Evolutionary conservation across 2,888 invertebrate species (phyloP).

Genomic region (Eilema griseolum): DNA sequence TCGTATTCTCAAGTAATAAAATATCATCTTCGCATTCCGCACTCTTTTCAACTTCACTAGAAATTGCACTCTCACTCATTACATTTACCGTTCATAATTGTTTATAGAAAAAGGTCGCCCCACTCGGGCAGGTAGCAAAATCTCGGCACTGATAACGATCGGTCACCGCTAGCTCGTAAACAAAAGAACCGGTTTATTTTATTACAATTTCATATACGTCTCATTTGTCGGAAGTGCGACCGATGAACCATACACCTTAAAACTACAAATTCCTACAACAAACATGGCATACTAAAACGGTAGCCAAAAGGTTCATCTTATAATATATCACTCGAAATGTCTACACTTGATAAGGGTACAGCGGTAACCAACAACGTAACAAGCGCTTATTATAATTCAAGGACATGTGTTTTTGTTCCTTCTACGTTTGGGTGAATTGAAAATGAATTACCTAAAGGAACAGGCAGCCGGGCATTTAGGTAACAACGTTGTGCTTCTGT

Average conservation of each 20-base stretch:
- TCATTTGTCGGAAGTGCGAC: no score
- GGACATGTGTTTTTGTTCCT: constrained; percentile 3
- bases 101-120: no score
- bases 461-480: not conserved
- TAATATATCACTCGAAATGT: constrained; percentile 17
- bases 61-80: no score
- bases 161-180: no score
- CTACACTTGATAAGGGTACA: constrained; percentile 9
- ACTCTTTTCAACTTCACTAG: no score
- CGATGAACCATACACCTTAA: not conserved
- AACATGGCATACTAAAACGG: constrained; percentile 12
- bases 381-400: constrained; percentile 12
- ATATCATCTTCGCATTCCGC: no score
- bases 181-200: no score
- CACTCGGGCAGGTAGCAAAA: no score
- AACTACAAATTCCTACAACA: not conserved
- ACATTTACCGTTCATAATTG: no score
- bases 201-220: no score
- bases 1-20: no score
- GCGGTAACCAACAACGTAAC: constrained; percentile 1
- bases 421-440: not conserved
- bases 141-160: no score
- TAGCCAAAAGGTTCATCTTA: constrained; percentile 5
- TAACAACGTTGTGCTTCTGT: not conserved
- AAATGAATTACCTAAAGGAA: constrained; percentile 7